Conservation (phyloP, 2,113 vertebrate species). For the Ia io region DNA sequence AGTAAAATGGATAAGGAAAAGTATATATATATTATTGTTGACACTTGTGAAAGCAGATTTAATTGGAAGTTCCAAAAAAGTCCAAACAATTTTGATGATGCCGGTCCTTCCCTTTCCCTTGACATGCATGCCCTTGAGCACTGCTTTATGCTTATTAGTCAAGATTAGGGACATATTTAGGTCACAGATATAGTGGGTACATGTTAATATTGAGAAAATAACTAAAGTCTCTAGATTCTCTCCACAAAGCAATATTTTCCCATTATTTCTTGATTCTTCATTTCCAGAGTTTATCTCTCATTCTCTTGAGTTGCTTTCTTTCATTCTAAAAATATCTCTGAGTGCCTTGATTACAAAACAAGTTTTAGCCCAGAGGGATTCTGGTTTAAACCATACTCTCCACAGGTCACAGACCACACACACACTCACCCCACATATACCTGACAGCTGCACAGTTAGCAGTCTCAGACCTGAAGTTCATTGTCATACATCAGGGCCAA, state of each 20-base stretch:
- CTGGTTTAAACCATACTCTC: neutral
- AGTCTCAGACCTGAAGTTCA: neutral
- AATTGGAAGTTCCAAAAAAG: neutral
- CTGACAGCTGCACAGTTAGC: neutral
- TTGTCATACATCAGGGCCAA: neutral
- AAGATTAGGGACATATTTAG: neutral
- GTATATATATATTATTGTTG: neutral
- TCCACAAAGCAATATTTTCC: neutral
- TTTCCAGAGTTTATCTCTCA: constrained; percentile 13
- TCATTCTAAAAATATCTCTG: neutral
- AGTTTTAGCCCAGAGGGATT: neutral
- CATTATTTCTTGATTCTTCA: neutral
- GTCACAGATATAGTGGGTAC: neutral
- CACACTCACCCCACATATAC: neutral
- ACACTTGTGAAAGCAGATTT: neutral
- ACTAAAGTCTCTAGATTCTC: neutral
- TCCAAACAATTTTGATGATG: neutral
- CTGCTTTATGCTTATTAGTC: neutral
- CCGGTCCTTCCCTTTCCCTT: neutral
- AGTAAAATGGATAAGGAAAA: neutral
- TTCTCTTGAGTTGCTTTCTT: neutral
- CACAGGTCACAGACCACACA: neutral
- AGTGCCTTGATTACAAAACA: neutral
- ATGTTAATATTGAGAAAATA: neutral
- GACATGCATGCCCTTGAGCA: neutral